phyloP scores from a whole-genome alignment of 2,888 invertebrate genomes.

The Homarus gammarus region DNA sequence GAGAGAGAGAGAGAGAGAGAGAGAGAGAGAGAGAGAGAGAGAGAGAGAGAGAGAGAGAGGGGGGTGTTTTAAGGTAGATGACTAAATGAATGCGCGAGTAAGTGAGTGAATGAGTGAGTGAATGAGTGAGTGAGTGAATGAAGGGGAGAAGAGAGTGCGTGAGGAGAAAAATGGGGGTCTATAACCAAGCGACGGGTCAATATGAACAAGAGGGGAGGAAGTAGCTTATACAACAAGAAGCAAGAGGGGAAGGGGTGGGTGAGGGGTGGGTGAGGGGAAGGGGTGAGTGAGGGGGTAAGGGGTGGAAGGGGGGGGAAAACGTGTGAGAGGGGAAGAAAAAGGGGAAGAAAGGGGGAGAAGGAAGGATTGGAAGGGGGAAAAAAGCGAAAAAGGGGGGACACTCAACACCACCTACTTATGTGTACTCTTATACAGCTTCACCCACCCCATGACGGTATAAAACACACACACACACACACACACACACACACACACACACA shows the following conservation, averaged over 20 bases:
- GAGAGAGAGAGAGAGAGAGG: no score
- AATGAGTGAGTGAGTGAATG: not conserved
- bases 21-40: not conserved
- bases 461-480: no score
- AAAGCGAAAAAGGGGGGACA: not conserved
- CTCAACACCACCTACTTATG: no score
- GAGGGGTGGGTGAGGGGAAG: not conserved
- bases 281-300: not conserved
- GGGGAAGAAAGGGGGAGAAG: not conserved
- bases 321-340: not conserved
- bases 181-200: not conserved
- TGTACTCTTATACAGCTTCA: no score
- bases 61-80: no score
- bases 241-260: not conserved
- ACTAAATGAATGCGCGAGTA: not conserved
- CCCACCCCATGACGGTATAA: no score
- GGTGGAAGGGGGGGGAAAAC: not conserved
- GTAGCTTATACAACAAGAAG: not conserved
- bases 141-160: not conserved
- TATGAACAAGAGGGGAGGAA: not conserved
- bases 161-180: not conserved
- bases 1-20: conserved; percentile 4
- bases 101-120: not conserved
- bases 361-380: no score
- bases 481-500: no score